A percentile compares a stretch with the other conserved stretches of the same genome.
These are phyloP conservation scores for Acromyrmex charruanus DNA, from an alignment of 1,140 invertebrate species.

Conservation along the genomic window DNA sequence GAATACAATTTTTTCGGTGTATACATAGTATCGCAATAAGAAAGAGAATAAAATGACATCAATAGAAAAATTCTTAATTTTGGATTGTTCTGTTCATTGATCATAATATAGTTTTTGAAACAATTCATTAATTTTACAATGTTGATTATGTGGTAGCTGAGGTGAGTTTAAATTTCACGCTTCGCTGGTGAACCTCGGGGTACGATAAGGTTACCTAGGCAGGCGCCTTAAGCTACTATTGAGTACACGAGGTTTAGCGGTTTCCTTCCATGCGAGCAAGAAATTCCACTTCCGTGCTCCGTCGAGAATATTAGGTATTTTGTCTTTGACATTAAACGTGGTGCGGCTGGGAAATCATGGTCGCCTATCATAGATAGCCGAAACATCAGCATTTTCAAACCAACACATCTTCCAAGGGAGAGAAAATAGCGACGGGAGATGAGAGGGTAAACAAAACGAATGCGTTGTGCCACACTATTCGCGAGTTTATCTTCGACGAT, in stretches of 20 bases:
- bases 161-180: slow-evolving; percentile 74
- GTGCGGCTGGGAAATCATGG: slow-evolving; percentile 15
- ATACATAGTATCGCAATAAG: too few relatives aligned
- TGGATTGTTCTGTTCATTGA: slow-evolving; percentile 55
- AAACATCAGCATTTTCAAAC: slow-evolving; percentile 37
- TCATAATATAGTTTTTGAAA: slow-evolving; percentile 48
- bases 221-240: slow-evolving; percentile 71
- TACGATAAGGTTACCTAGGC: slow-evolving; percentile 68
- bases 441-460: slow-evolving; percentile 43
- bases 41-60: background rate
- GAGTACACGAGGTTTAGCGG: slow-evolving; percentile 74
- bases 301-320: slow-evolving; percentile 73
- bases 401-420: background rate
- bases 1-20: too few relatives aligned
- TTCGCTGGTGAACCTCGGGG: slow-evolving; percentile 50
- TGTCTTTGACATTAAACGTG: slow-evolving; percentile 52
- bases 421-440: slow-evolving; percentile 33
- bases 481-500: slow-evolving; percentile 67
- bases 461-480: slow-evolving; percentile 36
- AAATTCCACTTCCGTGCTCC: slow-evolving; percentile 68
- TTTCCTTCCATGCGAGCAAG: slow-evolving; percentile 71
- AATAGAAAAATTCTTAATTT: slow-evolving; percentile 9
- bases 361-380: slow-evolving; percentile 31
- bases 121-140: slow-evolving; percentile 70
- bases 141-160: slow-evolving; percentile 71